Base-by-base conservation (phyloP, 2,888 invertebrate species). In the Tachina fera region DNA sequence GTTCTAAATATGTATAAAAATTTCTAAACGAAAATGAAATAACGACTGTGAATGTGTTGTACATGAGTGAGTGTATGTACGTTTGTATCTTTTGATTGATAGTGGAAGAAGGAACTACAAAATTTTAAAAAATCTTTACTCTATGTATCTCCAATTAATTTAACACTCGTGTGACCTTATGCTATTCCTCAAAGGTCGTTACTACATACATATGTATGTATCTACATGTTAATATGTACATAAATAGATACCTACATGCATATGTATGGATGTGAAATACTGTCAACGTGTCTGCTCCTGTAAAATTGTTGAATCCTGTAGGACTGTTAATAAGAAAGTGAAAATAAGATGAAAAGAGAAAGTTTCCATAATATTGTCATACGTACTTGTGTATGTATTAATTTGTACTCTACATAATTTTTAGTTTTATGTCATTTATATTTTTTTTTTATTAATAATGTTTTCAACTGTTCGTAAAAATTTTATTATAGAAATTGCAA, bases 1-100 rank as follows among this genome's bases (percentile, higher is more conserved):
- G 95, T 94, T 78, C 10, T 45, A 58, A 53, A 45, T 43, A 16
- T 60, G 10, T 16, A 14, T 39, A 11, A 61, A 49, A 60, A 60
- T 14, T 22, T 22, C 8, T 3, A 58, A 72, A 58, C 41, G 19
- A 41, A 22, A 47, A 31, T 8, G 43, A 77, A 61, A 67, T 60
- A 53, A 77, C 61, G 56, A 49, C n/a, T 41, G 53, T 31, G 0
- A 39, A 60, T 76, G 71, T 39, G 9, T 58, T 74, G n/a, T n/a
- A n/a, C n/a, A n/a, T n/a, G n/a, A 16, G 3, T 41, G 13, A 16
- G 19, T 9, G 5, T 31, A 31, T 58, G 14, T 43, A 41, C 6
- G 71, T 10, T 3, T 53, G 14, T 16, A 74, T 11, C 31, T 31
- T 45, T 60, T 13, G 43, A 58, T n/a, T 31, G 58, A 56, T 47